Evolutionary conservation across 2,113 vertebrate genomes (phyloP).

Genomic region (Shinisaurus crocodilurus): DNA sequence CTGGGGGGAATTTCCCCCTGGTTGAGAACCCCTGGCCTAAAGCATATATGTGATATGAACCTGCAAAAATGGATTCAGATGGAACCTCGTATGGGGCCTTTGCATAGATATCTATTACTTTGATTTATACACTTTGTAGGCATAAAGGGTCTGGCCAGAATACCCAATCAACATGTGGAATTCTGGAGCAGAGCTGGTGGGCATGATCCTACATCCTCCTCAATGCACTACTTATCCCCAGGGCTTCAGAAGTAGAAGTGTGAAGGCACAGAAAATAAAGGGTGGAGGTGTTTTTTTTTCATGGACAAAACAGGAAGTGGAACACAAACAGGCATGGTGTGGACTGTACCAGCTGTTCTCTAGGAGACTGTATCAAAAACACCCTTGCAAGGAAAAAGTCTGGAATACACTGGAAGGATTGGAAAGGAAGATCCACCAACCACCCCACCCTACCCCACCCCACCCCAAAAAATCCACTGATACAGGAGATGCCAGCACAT

Average conservation of each 20-base stretch:
- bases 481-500: background rate
- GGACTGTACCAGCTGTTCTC: background rate
- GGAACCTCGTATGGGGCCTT: no score
- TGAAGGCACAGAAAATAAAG: background rate
- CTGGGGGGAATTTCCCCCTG: no score
- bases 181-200: no score
- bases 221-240: background rate
- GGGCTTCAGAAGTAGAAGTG: background rate
- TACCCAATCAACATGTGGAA: background rate
- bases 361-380: background rate
- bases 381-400: background rate
- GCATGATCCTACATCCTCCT: background rate
- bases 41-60: no score
- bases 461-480: background rate
- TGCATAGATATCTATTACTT: no score
- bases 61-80: no score
- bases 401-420: background rate
- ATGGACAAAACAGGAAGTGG: background rate
- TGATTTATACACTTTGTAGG: background rate
- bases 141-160: background rate
- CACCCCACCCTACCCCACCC: no score
- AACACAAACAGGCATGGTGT: background rate
- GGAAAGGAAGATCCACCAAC: no score
- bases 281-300: background rate
- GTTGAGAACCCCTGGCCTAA: no score